Evolutionary conservation across 2,113 vertebrate genomes (phyloP).

Genomic region (Daubentonia madagascariensis): DNA sequence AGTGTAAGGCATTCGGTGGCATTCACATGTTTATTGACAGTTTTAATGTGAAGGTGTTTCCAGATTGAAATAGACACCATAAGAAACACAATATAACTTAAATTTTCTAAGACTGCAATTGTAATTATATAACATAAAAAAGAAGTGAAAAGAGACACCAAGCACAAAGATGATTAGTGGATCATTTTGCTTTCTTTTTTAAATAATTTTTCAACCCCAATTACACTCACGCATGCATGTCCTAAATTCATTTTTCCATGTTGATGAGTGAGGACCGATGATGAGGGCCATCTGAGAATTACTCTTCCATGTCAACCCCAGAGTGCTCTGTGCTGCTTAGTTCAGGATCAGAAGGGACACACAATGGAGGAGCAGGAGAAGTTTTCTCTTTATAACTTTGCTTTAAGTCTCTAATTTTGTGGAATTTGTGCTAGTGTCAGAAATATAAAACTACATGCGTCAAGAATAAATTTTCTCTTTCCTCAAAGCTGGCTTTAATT

Average conservation of each 20-base stretch:
- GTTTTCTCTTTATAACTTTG: neutral
- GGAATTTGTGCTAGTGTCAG: neutral
- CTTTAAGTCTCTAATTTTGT: constrained; percentile 28
- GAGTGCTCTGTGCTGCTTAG: neutral
- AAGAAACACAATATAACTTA: constrained; percentile 45
- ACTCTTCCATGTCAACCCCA: neutral
- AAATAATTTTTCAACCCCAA: constrained; percentile 65
- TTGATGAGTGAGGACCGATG: neutral
- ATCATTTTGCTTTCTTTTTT: constrained; percentile 60
- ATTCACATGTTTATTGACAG: neutral
- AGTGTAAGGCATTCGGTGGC: neutral
- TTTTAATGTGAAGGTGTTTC: neutral
- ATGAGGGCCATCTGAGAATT: neutral
- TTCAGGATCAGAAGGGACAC: neutral
- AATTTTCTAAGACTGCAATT: constrained; percentile 47
- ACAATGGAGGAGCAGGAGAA: neutral
- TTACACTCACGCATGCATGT: constrained; percentile 53
- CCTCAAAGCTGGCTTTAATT: constrained; percentile 31
- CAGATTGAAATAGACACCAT: constrained; percentile 34
- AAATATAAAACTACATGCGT: constrained; percentile 14
- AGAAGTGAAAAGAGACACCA: constrained; percentile 53
- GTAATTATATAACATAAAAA: constrained; percentile 26
- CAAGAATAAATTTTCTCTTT: constrained; percentile 3
- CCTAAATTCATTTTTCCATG: constrained; percentile 42
- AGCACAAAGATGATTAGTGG: constrained; percentile 50